Evolutionary conservation across 2,888 invertebrate species (phyloP), one percentile per base, ranked within the genome.

Genomic region (Drosophila diplacantha): DNA sequence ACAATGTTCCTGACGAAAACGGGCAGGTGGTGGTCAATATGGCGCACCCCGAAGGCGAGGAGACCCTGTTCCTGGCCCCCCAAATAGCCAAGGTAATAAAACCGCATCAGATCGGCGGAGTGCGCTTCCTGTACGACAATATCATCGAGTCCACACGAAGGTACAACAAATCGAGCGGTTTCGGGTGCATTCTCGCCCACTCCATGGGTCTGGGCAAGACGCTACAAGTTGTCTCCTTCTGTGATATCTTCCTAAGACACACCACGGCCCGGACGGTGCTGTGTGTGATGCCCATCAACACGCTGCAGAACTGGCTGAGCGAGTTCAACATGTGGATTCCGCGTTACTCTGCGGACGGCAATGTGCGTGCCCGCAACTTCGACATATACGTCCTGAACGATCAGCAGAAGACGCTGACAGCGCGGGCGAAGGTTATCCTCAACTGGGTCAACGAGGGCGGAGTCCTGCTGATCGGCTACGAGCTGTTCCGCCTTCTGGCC

Each of bases 191-290:
- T 80, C 90, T 99, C 53, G 99, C 99, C 0, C 99, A 99, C 90
- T 97, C 97, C 43, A 99, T 99, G 99, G 99, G 99, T 2, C 91
- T 99, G 29, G 99, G 99, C n/a, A 99, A 99, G 90, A 99, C 99
- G 0, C 90, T 99, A 60, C 96, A 95, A 90, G 95, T 98, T 58
- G 95, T 98, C 57, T 95, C 96, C 72, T 99, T 99, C 90, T 95
- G 95, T 86, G 99, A 99, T 89, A 94, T 98, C 81, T 97, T 99
- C 88, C 91, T 99, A 75, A 90, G 97, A 52, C 94, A 96, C 87
- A 98, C 98, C 0, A 91, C 91, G 24, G 95, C 96, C 6, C 95
- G 93, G 86, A 95, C 94, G 14, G 96, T 98, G 1, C 89, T 99
- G 37, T 96, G 97, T 85, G 98, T 99, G 72, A 98, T 99, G 92